Percentiles rank a stretch among this genome's conserved stretches.
Conservation (phyloP, 2,797 vertebrate genomes). For the Artibeus lituratus region DNA sequence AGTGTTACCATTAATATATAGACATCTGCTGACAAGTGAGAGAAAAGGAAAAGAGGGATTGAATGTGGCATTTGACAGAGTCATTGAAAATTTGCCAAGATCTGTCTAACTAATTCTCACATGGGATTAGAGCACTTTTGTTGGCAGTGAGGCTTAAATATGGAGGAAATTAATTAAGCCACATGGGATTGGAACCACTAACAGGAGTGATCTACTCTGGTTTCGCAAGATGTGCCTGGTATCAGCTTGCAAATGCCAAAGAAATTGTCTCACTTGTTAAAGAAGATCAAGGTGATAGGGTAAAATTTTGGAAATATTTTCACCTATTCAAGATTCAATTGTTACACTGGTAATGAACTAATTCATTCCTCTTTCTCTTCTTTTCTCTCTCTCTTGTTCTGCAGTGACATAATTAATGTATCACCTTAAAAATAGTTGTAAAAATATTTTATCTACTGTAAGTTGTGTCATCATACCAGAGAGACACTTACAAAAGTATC, state of each 20-base stretch:
- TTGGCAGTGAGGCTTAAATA: slow-evolving; percentile 46
- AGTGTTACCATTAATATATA: not conserved
- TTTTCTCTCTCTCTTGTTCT: not conserved
- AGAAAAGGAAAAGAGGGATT: not conserved
- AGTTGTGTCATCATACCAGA: not conserved
- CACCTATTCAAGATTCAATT: not conserved
- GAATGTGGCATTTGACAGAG: not conserved
- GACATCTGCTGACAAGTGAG: not conserved
- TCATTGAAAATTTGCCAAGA: slow-evolving; percentile 24
- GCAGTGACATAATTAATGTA: not conserved
- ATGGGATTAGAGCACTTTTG: slow-evolving; percentile 33
- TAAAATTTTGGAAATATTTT: slow-evolving; percentile 13
- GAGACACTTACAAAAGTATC: not conserved
- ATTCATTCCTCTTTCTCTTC: not conserved
- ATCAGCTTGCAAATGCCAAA: slow-evolving; percentile 13
- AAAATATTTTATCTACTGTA: not conserved
- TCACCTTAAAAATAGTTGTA: not conserved
- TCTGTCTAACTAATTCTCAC: slow-evolving; percentile 6
- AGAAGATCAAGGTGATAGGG: not conserved
- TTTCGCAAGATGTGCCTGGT: not conserved
- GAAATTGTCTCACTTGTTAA: slow-evolving; percentile 20
- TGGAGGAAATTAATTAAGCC: slow-evolving; percentile 5
- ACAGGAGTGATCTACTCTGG: slow-evolving; percentile 5
- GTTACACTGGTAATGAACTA: not conserved
- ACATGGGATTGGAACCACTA: not conserved